Percentiles rank a stretch among this genome's conserved stretches.
Evolutionary conservation across 2,888 invertebrate species (phyloP).

Genomic region (Phaonia tiefii): DNA sequence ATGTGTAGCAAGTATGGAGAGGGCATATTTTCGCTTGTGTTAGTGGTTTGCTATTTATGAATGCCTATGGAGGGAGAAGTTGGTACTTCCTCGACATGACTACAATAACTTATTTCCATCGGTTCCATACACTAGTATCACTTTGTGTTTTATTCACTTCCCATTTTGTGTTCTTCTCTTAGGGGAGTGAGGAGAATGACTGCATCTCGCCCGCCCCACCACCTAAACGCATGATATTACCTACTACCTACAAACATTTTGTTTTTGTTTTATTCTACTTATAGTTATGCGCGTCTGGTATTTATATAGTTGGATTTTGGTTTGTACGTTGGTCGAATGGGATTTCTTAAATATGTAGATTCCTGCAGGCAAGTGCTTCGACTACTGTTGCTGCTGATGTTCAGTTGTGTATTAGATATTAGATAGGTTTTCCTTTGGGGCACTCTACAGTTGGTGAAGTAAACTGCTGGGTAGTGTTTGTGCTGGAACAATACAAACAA

Average conservation of each 20-base stretch:
- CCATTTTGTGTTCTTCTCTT: too few species aligned
- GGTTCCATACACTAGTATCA: background rate
- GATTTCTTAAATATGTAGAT: slow-evolving; percentile 13
- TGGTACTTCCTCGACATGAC: background rate
- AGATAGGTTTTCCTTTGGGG: too few species aligned
- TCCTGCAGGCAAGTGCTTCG: slow-evolving; percentile 15
- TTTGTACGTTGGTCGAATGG: slow-evolving; percentile 2
- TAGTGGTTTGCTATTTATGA: too few species aligned
- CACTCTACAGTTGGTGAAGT: too few species aligned
- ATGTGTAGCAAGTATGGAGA: slow-evolving; percentile 11
- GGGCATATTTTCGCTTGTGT: background rate
- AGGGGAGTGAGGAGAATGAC: too few species aligned
- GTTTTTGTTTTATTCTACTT: too few species aligned
- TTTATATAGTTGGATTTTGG: slow-evolving; percentile 14
- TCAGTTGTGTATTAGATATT: too few species aligned
- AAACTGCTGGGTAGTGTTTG: too few species aligned
- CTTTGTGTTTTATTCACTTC: background rate
- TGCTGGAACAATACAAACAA: too few species aligned
- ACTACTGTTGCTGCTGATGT: background rate
- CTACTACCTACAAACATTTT: too few species aligned
- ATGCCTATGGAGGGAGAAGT: background rate
- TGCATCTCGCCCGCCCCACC: too few species aligned
- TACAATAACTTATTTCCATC: slow-evolving; percentile 12
- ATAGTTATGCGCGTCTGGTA: background rate
- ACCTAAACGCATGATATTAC: too few species aligned